Evolutionary conservation across 2,888 invertebrate species (phyloP), one percentile per base, ranked within the genome.

Genomic region (Hermaeophaga mercurialis): DNA sequence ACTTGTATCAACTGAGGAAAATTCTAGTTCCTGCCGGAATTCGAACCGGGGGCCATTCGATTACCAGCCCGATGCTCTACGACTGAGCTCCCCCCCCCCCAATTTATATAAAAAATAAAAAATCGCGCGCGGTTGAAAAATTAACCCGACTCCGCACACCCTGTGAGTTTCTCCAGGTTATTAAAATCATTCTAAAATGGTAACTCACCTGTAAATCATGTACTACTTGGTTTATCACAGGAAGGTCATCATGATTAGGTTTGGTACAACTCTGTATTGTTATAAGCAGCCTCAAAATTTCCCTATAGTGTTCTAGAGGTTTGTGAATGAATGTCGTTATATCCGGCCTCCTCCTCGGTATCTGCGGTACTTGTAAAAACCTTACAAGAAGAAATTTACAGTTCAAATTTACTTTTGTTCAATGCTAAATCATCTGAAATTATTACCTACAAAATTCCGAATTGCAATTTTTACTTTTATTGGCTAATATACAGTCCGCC

Each of bases 261-360:
- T 79, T 79, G 12, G 80, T 80, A 58, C 74, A 73, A 64, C 78
- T 75, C 56, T 80, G 75, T 49, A 85, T 79, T 46, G 82, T 78
- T 67, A 83, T 84, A 69, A 85, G 80, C 24, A 84, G 73, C 71
- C 84, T 85, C 52, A 85, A 73, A 14, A 84, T 78, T 72, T 85
- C 85, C 67, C 88, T 83, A 72, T 85, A 88, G 80, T 93, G 92
- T 77, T 93, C 91, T 66, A 93, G 76, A 0, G 93, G 93, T 70
- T 91, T 88, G 75, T 93, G 89, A 58, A 94, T 85, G 64, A 93
- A 85, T 9, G 90, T 87, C 8, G 92, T 92, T 62, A 94, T 85
- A 74, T 94, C 93, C 9, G 92, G 92, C 63, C 90, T 84, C 75
- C 89, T 83, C 62, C 90, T 82, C 1, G 92, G 91, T 66, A 92